Percentiles rank a stretch among this genome's conserved stretches.
These are phyloP conservation scores for Grapholita molesta DNA, from an alignment of 1,140 invertebrate species.

Conservation along the genomic window DNA sequence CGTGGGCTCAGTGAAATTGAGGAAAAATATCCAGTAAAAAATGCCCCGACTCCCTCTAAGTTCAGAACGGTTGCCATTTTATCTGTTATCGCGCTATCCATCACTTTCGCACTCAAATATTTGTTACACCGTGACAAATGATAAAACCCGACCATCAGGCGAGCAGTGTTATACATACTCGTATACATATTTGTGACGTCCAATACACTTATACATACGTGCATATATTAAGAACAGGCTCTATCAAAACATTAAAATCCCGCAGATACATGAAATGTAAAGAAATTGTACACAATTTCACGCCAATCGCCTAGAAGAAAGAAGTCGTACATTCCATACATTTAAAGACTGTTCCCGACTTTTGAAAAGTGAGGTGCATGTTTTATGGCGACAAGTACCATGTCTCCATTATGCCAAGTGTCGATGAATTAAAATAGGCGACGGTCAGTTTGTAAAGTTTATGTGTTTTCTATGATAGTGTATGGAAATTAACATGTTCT, in stretches of 20 bases:
- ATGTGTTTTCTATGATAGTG: background rate
- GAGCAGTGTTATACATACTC: too few species aligned
- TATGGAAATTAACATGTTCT: background rate
- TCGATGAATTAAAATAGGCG: background rate
- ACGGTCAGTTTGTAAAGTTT: background rate
- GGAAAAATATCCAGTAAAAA: too few species aligned
- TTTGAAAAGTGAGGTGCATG: background rate
- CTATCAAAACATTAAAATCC: background rate
- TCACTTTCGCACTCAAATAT: too few species aligned
- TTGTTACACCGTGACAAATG: too few species aligned
- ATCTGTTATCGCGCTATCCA: too few species aligned
- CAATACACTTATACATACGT: too few species aligned
- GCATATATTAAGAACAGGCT: background rate
- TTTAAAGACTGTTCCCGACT: background rate
- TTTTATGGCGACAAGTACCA: background rate
- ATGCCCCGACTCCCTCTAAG: too few species aligned
- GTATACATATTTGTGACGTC: too few species aligned
- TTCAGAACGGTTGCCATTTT: too few species aligned
- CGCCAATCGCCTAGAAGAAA: background rate
- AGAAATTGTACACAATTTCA: background rate
- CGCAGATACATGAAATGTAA: background rate
- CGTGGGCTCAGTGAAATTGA: too few species aligned
- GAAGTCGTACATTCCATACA: background rate
- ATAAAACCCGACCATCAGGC: too few species aligned
- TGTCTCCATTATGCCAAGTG: background rate